A percentile compares a stretch with the other conserved stretches of the same genome.
Conservation (phyloP, 2,888 invertebrate genomes). For the Didymodactylos carnosus region DNA sequence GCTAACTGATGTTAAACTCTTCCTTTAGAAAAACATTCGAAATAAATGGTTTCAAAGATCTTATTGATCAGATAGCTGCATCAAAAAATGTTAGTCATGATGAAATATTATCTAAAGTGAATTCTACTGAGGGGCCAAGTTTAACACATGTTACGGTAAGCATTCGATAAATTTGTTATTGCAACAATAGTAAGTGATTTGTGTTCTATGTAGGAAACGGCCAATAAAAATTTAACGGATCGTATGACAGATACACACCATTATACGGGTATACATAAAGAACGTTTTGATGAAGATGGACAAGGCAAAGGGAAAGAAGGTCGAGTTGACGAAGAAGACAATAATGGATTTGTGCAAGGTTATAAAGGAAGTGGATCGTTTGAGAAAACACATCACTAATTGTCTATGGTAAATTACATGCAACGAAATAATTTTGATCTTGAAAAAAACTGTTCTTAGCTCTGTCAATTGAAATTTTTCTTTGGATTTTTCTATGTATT, state of each 20-base stretch:
- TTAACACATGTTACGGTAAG: slow-evolving; percentile 13
- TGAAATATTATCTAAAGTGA: slow-evolving; percentile 3
- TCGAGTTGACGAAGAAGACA: slow-evolving; percentile 1
- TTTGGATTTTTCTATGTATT: too few species aligned
- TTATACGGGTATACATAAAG: slow-evolving; percentile 13
- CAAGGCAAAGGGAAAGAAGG: slow-evolving; percentile 12
- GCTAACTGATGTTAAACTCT: too few species aligned
- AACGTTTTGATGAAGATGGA: slow-evolving; percentile 8
- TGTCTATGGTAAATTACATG: too few species aligned
- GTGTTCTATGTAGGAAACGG: not conserved
- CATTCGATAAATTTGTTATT: not conserved
- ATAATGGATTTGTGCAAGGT: slow-evolving; percentile 8
- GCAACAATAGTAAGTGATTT: too few species aligned
- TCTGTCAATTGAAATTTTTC: too few species aligned
- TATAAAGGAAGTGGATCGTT: not conserved
- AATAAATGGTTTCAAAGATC: slow-evolving; percentile 9
- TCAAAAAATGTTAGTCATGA: slow-evolving; percentile 1
- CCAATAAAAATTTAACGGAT: slow-evolving; percentile 5
- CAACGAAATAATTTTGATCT: too few species aligned
- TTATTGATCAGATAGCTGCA: slow-evolving; percentile 9
- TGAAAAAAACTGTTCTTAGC: too few species aligned
- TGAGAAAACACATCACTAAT: too few species aligned
- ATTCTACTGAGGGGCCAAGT: slow-evolving; percentile 9
- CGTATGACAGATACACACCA: slow-evolving; percentile 13
- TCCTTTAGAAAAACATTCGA: slow-evolving; percentile 10